Base-by-base conservation (phyloP, 2,113 vertebrate species). In the Hippocampus comes region DNA sequence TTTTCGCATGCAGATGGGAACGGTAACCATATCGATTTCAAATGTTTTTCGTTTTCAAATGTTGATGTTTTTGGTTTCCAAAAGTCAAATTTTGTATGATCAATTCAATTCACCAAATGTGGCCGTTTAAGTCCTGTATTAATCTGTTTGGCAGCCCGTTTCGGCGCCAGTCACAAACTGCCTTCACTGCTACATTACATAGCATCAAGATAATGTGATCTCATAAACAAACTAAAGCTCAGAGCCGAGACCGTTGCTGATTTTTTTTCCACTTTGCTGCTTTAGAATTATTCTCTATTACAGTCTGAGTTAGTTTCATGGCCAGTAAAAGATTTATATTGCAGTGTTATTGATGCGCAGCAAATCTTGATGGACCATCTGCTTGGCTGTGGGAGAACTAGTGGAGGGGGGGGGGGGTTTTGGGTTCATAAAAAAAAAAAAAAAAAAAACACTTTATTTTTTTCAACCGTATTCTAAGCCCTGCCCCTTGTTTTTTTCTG, bases 401-500 rank as follows among this genome's bases (percentile, higher is more conserved):
- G 48, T 0, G 34, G 5, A 0, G 34, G 34, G 5, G 34, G 0
- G 34, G 43, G 6, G 0, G 5, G 5, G 1, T 48, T 17, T 53
- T 66, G 25, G 73, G 51, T 78, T 9, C 23, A 57, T 78, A 51
- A 67, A 38, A 59, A 73, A 34, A 34, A 34, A 0, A 2, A 2
- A 57, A 76, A 49, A 67, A 38, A 59, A 67, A n/a, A 34, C 9
- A 5, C 55, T 14, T 12, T 59, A 18, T 67, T 76, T 49, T 57
- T 25, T 21, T 61, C 30, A 34, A 41, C 17, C 71, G 56, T 38
- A 71, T 72, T 68, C 18, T 10, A 46, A 64, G 30, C 53, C 69
- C 17, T 76, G 20, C 72, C 34, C 57, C 67, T 75, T 68, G 38
- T 53, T 68, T 43, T 55, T 43, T 43, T 38, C 61, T 63, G 46